Evolutionary conservation across 92 coral and sea anemone genomes (phyloP).

Genomic region (Zoanthus solanderi): DNA sequence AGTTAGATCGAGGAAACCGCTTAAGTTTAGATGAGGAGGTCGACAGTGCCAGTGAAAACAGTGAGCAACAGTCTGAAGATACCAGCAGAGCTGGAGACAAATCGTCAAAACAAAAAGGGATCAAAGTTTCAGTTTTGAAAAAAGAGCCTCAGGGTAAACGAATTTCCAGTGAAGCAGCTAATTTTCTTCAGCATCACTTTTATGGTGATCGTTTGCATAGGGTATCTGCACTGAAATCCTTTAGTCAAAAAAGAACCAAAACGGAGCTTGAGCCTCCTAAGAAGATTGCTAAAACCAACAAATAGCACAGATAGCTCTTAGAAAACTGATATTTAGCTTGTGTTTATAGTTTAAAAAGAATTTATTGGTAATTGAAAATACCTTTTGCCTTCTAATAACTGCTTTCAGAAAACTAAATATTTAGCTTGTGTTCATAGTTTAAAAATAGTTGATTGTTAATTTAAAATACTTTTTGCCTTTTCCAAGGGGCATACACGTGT

Average conservation of each 20-base stretch:
- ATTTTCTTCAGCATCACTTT: slow-evolving; percentile 79
- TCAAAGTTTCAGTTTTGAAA: slow-evolving; percentile 78
- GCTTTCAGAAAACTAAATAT: no score
- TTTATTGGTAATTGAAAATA: no score
- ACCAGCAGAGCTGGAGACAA: background rate
- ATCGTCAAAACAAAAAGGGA: slow-evolving; percentile 43
- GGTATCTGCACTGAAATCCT: slow-evolving; percentile 61
- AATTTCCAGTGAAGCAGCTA: slow-evolving; percentile 75
- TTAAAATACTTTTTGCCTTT: no score
- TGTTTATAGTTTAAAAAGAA: no score
- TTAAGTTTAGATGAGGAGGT: slow-evolving; percentile 62
- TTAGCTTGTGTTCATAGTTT: no score
- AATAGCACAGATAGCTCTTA: background rate
- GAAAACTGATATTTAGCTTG: no score
- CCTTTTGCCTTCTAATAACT: no score
- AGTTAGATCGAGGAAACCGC: slow-evolving; percentile 32
- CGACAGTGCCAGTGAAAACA: slow-evolving; percentile 61
- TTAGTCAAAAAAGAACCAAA: slow-evolving; percentile 64
- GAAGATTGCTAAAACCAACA: slow-evolving; percentile 66
- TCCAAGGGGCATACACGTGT: no score
- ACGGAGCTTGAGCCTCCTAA: slow-evolving; percentile 68
- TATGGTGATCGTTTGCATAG: slow-evolving; percentile 90
- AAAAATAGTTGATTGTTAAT: no score
- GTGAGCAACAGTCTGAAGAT: slow-evolving; percentile 27
- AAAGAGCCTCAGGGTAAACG: slow-evolving; percentile 65